These are phyloP conservation scores for Ellobius talpinus DNA, from an alignment of 2,113 vertebrate genomes.

Conservation along the genomic window DNA sequence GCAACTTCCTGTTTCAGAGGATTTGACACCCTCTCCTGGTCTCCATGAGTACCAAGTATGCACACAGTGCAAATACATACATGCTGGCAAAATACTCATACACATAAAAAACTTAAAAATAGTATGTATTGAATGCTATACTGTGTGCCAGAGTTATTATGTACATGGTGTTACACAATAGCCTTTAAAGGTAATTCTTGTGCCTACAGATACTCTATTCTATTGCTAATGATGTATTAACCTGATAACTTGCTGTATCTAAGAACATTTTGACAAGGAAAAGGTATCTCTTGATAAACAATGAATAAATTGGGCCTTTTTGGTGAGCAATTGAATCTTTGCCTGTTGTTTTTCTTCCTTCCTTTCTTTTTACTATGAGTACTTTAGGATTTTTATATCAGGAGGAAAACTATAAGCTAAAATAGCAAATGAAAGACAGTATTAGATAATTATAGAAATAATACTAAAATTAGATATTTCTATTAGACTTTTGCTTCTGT, in stretches of 20 bases:
- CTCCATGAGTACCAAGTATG: not conserved
- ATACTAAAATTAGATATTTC: slow-evolving; percentile 33
- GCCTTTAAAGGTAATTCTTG: not conserved
- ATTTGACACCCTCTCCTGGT: not conserved
- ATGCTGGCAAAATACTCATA: too few relatives aligned
- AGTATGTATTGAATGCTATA: not conserved
- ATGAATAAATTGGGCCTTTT: not conserved
- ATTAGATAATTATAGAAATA: slow-evolving; percentile 2
- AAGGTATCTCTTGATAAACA: not conserved
- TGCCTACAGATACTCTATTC: not conserved
- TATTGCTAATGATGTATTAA: not conserved
- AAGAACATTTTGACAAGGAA: slow-evolving; percentile 6
- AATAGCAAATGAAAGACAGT: slow-evolving; percentile 32
- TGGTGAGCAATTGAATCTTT: not conserved
- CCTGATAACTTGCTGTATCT: not conserved
- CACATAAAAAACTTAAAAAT: not conserved
- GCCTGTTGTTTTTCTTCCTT: not conserved
- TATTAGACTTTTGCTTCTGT: slow-evolving; percentile 42
- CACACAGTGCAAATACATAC: not conserved
- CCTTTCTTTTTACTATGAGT: not conserved
- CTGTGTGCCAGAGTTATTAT: not conserved
- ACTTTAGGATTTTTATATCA: slow-evolving; percentile 11
- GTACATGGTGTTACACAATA: not conserved
- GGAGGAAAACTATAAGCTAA: not conserved
- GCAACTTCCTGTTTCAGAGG: not conserved